A percentile compares a stretch with the other conserved stretches of the same genome.
phyloP scores from a whole-genome alignment of 2,113 vertebrate genomes.

The Daphoenositta chrysoptera region DNA sequence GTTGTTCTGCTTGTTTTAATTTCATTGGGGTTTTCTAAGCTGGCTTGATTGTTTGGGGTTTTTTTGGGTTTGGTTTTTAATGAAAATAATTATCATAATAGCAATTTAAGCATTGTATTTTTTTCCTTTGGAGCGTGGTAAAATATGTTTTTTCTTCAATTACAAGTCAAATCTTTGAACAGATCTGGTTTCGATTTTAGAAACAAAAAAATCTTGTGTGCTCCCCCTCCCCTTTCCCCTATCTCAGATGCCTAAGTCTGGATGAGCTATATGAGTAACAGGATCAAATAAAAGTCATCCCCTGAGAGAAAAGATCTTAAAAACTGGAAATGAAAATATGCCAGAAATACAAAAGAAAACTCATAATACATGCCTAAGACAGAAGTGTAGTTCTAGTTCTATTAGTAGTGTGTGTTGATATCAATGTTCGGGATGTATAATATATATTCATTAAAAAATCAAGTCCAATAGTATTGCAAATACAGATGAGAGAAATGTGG shows the following conservation, averaged over 20 bases:
- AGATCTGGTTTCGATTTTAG: not conserved
- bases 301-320: not conserved
- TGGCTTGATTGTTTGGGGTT: too few species aligned
- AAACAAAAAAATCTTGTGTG: not conserved
- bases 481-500: not conserved
- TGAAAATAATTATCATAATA: conserved; percentile 40
- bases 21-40: not conserved
- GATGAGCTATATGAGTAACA: not conserved
- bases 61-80: not conserved
- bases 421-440: not conserved
- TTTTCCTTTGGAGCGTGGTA: not conserved
- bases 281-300: not conserved
- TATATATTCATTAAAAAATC: not conserved
- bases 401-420: not conserved
- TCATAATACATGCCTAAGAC: not conserved
- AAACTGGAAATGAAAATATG: not conserved
- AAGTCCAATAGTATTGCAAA: not conserved
- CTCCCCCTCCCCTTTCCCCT: not conserved
- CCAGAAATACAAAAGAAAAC: not conserved
- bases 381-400: not conserved
- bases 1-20: conserved; percentile 33
- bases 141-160: conserved; percentile 10
- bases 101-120: conserved; percentile 36
- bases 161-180: not conserved
- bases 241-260: not conserved